phyloP scores from a whole-genome alignment of 1,140 invertebrate species.

The Oryzaephilus surinamensis region DNA sequence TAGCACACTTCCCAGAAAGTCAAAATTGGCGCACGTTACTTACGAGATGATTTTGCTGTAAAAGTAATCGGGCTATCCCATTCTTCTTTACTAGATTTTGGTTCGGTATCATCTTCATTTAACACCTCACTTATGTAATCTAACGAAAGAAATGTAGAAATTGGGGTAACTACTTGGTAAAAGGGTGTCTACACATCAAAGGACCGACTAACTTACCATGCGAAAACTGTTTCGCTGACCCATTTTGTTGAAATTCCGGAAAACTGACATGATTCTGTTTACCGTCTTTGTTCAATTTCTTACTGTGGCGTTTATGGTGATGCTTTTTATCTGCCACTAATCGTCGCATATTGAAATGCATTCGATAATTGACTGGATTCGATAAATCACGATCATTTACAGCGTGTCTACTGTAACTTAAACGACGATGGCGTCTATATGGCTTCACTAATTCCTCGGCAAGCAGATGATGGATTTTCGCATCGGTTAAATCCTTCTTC shows the following conservation, averaged over 20 bases:
- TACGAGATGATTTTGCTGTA: conserved; percentile 72
- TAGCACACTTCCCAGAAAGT: too few relatives aligned
- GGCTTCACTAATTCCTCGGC: conserved; percentile 85
- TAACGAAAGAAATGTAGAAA: conserved; percentile 31
- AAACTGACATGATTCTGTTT: conserved; percentile 79
- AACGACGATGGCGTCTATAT: conserved; percentile 74
- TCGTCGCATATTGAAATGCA: conserved; percentile 81
- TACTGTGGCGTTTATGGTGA: conserved; percentile 70
- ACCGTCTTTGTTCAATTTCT: conserved; percentile 59
- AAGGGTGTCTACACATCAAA: not conserved
- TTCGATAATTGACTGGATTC: conserved; percentile 81
- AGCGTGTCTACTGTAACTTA: conserved; percentile 84
- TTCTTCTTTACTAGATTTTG: conserved; percentile 50
- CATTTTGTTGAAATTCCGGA: conserved; percentile 76
- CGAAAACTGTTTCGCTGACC: conserved; percentile 72
- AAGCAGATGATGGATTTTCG: conserved; percentile 84
- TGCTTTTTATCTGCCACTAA: conserved; percentile 73
- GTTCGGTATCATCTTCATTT: conserved; percentile 51
- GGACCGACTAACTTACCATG: conserved; percentile 54
- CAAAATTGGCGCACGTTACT: conserved; percentile 40
- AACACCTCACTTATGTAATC: conserved; percentile 74
- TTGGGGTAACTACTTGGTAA: not conserved
- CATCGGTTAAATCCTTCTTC: conserved; percentile 83
- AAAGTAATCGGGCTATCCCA: conserved; percentile 79
- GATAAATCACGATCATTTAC: conserved; percentile 79